Conservation (phyloP, 2,797 vertebrate species). For the Epinephelus awoara region DNA sequence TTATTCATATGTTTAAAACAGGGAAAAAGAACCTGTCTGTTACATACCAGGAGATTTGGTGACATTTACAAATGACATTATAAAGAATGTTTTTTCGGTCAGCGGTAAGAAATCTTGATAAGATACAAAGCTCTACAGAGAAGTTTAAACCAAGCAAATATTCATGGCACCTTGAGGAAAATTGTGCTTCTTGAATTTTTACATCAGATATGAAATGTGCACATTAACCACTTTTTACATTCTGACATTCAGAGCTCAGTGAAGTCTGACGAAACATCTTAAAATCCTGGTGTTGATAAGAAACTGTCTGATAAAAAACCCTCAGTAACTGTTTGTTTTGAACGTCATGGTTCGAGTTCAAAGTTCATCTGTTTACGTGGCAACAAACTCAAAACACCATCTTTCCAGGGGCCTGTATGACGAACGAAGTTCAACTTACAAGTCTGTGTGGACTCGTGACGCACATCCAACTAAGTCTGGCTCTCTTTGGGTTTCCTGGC, state of each 20-base stretch:
- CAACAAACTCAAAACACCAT: not conserved
- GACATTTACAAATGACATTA: not conserved
- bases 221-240: conserved; percentile 1
- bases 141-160: not conserved
- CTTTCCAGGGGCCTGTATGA: not conserved
- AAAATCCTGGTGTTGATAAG: not conserved
- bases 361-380: conserved; percentile 36
- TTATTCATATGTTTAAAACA: conserved; percentile 1
- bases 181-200: not conserved
- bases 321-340: conserved; percentile 3
- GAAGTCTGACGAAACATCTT: not conserved
- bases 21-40: not conserved
- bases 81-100: not conserved
- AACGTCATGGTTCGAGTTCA: conserved; percentile 16
- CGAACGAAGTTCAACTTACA: not conserved
- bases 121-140: conserved; percentile 2
- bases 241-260: not conserved
- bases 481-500: not conserved
- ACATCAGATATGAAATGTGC: not conserved
- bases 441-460: not conserved
- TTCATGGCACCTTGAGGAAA: not conserved
- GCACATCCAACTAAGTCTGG: too few relatives aligned
- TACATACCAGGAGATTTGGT: not conserved
- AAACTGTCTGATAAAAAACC: not conserved
- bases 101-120: not conserved